These are phyloP conservation scores for Hydroisotoma schaefferi DNA, from an alignment of 2,888 invertebrate genomes.

Conservation along the genomic window DNA sequence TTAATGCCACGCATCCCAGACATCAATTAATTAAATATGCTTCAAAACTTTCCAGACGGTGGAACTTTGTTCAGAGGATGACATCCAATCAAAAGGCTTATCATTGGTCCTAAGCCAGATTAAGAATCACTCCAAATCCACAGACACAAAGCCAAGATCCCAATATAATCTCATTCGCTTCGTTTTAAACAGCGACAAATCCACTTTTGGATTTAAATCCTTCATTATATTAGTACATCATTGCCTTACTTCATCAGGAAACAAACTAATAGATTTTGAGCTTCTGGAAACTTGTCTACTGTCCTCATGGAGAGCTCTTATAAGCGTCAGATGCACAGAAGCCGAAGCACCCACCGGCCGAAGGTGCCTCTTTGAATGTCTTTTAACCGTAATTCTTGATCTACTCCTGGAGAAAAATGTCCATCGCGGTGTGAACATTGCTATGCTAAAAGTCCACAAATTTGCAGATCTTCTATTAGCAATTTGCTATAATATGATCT, in stretches of 20 bases:
- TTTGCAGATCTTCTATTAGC: slow-evolving; percentile 42
- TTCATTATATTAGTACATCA: slow-evolving; percentile 42
- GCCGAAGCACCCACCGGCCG: slow-evolving; percentile 44
- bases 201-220: slow-evolving; percentile 44
- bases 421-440: slow-evolving; percentile 43
- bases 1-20: no score
- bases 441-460: slow-evolving; percentile 39
- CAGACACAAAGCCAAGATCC: slow-evolving; percentile 34
- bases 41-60: slow-evolving; percentile 41
- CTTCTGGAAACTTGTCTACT: slow-evolving; percentile 43
- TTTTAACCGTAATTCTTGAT: slow-evolving; percentile 42
- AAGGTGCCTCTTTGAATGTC: slow-evolving; percentile 43
- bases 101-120: slow-evolving; percentile 43
- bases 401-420: slow-evolving; percentile 42
- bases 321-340: slow-evolving; percentile 36
- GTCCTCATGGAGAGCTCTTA: slow-evolving; percentile 39
- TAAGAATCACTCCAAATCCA: slow-evolving; percentile 42
- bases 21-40: background rate
- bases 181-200: slow-evolving; percentile 40
- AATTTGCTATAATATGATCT: slow-evolving; percentile 43
- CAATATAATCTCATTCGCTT: slow-evolving; percentile 47
- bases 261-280: slow-evolving; percentile 44
- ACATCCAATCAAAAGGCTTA: slow-evolving; percentile 44
- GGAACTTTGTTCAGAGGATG: slow-evolving; percentile 45
- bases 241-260: slow-evolving; percentile 40